Evolutionary conservation across 2,113 vertebrate species (phyloP).

Genomic region (Lepidothrix coronata): DNA sequence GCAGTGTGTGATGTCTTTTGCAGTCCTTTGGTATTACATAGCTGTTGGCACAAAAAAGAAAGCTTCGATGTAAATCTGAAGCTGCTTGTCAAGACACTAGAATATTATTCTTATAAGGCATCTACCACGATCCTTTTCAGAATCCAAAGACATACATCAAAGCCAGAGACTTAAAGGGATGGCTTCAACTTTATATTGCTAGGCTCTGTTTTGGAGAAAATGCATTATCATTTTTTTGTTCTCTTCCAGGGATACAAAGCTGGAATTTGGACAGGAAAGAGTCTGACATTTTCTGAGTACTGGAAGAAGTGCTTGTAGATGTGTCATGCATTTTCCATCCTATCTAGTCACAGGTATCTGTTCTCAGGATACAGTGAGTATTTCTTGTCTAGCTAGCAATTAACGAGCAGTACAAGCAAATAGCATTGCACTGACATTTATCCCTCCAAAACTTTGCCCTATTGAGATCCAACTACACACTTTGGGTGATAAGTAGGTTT

Average conservation of each 20-base stretch:
- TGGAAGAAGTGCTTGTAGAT: background rate
- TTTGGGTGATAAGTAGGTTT: background rate
- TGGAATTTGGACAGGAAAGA: conserved; percentile 5
- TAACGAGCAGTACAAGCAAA: background rate
- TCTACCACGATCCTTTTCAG: background rate
- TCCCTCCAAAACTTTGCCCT: background rate
- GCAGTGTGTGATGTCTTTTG: background rate
- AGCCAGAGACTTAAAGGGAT: background rate
- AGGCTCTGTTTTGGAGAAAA: background rate
- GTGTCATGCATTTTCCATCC: background rate
- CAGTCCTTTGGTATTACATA: background rate
- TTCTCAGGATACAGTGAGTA: background rate
- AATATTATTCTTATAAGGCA: conserved; percentile 33
- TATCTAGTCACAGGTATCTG: background rate
- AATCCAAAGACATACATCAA: background rate
- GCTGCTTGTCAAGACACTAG: background rate
- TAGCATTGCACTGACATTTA: background rate
- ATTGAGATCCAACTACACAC: background rate
- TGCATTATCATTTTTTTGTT: background rate
- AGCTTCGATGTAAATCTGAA: conserved; percentile 8
- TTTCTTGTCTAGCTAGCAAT: background rate
- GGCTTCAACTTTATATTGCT: background rate
- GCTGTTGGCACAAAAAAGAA: background rate
- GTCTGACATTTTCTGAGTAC: background rate
- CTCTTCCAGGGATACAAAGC: background rate